These are phyloP conservation scores for Sebastes diploproa DNA, from an alignment of 2,797 vertebrate genomes.

Conservation along the genomic window DNA sequence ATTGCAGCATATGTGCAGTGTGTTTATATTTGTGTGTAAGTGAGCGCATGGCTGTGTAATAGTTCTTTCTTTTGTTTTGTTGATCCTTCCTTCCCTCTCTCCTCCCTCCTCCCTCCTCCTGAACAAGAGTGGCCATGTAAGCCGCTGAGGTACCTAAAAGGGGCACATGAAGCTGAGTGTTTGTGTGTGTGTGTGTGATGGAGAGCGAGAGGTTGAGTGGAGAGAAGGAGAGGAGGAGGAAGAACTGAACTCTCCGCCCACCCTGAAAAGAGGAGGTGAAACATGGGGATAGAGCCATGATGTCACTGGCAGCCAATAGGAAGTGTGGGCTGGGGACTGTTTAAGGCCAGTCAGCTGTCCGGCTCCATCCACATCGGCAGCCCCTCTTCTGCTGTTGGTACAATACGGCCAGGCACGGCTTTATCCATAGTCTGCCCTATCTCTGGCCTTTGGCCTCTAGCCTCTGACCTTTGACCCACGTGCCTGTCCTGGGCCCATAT, in stretches of 20 bases:
- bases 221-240: slow-evolving; percentile 52
- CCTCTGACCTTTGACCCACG: slow-evolving; percentile 30
- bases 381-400: slow-evolving; percentile 39
- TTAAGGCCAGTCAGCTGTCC: slow-evolving; percentile 75
- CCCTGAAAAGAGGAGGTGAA: slow-evolving; percentile 65
- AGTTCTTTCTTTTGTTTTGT: slow-evolving; percentile 27
- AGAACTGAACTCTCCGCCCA: slow-evolving; percentile 57
- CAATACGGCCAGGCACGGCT: slow-evolving; percentile 28
- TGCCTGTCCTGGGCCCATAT: neutral
- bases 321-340: slow-evolving; percentile 70
- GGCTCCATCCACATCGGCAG: slow-evolving; percentile 57
- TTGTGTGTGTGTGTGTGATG: slow-evolving; percentile 17
- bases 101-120: slow-evolving; percentile 31
- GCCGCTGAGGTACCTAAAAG: slow-evolving; percentile 79
- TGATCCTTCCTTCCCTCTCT: slow-evolving; percentile 25
- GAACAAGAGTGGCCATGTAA: slow-evolving; percentile 64
- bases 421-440: slow-evolving; percentile 23
- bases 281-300: slow-evolving; percentile 82
- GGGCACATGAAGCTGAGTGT: slow-evolving; percentile 64
- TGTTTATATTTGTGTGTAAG: neutral
- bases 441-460: slow-evolving; percentile 6
- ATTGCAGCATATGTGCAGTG: neutral
- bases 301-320: slow-evolving; percentile 84
- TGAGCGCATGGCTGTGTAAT: neutral
- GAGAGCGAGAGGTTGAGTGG: slow-evolving; percentile 19